These are phyloP conservation scores for Myoxocephalus aenaeus DNA, from an alignment of 2,797 vertebrate genomes.

Conservation along the genomic window DNA sequence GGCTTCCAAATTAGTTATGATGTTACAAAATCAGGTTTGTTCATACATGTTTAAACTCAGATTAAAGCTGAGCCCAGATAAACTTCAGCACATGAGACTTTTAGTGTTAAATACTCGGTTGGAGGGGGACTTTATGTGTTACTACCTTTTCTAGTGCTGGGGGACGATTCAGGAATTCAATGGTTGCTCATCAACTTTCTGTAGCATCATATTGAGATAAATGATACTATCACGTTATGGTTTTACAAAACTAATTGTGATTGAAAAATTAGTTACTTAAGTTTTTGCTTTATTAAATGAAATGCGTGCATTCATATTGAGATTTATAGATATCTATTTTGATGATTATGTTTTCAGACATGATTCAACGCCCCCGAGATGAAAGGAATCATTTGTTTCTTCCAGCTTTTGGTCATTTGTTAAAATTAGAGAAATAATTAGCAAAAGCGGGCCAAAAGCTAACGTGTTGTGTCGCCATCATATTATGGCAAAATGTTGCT, in stretches of 20 bases:
- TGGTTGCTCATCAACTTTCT: neutral
- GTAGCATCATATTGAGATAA: neutral
- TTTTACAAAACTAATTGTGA: neutral
- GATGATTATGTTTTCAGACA: neutral
- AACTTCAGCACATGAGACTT: neutral
- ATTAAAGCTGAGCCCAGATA: neutral
- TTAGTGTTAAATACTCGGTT: neutral
- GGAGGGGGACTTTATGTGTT: neutral
- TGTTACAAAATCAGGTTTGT: neutral
- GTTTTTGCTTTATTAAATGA: neutral
- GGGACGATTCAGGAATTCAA: neutral
- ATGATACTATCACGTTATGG: neutral
- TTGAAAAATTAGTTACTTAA: neutral
- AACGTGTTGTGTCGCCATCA: neutral
- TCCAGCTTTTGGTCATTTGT: neutral
- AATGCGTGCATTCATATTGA: neutral
- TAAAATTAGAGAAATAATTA: neutral
- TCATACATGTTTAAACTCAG: neutral
- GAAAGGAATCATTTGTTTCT: neutral
- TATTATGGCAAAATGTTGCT: neutral
- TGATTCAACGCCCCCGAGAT: neutral
- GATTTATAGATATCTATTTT: neutral
- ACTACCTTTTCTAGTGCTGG: neutral
- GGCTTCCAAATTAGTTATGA: neutral
- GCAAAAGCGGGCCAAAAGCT: neutral